These are phyloP conservation scores for Chromis chromis DNA, from an alignment of 2,797 vertebrate species.

Conservation along the genomic window DNA sequence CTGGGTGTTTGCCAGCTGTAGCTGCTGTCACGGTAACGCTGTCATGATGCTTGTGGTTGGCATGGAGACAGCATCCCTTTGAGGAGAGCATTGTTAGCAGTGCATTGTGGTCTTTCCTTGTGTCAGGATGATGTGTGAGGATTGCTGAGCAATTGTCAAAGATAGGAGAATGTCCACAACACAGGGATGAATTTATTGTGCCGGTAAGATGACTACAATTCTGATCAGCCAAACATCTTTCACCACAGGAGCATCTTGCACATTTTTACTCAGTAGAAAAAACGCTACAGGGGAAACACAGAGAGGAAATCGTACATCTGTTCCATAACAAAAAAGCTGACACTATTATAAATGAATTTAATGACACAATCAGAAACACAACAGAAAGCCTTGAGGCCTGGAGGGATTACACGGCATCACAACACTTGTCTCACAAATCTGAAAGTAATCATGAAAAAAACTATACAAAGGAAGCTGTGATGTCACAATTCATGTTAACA, in stretches of 20 bases:
- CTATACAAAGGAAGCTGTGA: constrained; percentile 11
- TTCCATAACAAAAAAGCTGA: constrained; percentile 20
- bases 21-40: constrained; percentile 27
- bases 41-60: constrained; percentile 26
- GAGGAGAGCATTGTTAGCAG: constrained; percentile 22
- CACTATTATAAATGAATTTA: constrained; percentile 7
- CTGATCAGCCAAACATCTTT: constrained; percentile 19
- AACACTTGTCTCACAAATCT: constrained; percentile 16
- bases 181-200: background rate
- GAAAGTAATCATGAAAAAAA: constrained; percentile 3
- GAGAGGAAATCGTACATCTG: constrained; percentile 23
- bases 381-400: background rate
- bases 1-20: constrained; percentile 6
- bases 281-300: constrained; percentile 3
- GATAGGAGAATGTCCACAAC: background rate
- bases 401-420: constrained; percentile 14
- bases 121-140: background rate
- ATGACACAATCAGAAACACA: constrained; percentile 13
- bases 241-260: background rate
- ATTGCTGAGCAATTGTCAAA: background rate
- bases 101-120: background rate
- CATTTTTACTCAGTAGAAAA: too few relatives aligned
- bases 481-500: constrained; percentile 7
- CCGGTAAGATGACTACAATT: background rate
- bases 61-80: constrained; percentile 1